Evolutionary conservation across 2,113 vertebrate genomes (phyloP).

Genomic region (Telmatochromis brichardi): DNA sequence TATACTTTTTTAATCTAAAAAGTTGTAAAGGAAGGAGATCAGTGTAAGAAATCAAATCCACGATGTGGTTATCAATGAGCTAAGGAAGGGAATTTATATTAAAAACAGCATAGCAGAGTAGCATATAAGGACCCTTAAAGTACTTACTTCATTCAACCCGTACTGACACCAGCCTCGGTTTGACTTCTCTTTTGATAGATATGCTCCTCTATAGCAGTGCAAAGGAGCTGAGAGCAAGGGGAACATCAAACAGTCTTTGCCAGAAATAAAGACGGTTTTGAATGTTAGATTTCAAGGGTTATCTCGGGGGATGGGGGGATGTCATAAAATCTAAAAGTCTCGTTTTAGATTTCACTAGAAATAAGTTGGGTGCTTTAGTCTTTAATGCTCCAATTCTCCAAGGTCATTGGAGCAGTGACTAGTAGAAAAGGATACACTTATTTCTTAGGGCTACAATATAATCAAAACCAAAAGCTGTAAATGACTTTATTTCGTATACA

Average conservation of each 20-base stretch:
- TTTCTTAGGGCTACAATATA: not conserved
- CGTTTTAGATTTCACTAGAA: not conserved
- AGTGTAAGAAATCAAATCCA: not conserved
- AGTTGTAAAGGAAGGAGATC: not conserved
- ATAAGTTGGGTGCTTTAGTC: not conserved
- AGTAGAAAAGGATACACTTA: not conserved
- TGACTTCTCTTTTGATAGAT: not conserved
- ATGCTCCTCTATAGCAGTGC: not conserved
- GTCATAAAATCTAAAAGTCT: not conserved
- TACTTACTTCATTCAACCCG: not conserved
- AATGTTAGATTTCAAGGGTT: not conserved
- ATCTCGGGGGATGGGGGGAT: not conserved
- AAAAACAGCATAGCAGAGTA: not conserved
- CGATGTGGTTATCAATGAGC: not conserved
- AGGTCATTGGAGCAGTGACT: not conserved
- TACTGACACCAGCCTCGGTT: not conserved
- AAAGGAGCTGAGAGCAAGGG: not conserved
- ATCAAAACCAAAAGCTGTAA: not conserved
- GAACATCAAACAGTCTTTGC: not conserved
- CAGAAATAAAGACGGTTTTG: not conserved
- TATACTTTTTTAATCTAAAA: not conserved
- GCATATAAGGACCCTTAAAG: not conserved
- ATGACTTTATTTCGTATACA: not conserved
- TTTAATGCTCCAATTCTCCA: not conserved
- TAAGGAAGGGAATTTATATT: not conserved